Percentiles rank a stretch among this genome's conserved stretches.
These are phyloP conservation scores for Pseudomyrmex pallidus DNA, from an alignment of 1,140 invertebrate genomes.

Conservation along the genomic window DNA sequence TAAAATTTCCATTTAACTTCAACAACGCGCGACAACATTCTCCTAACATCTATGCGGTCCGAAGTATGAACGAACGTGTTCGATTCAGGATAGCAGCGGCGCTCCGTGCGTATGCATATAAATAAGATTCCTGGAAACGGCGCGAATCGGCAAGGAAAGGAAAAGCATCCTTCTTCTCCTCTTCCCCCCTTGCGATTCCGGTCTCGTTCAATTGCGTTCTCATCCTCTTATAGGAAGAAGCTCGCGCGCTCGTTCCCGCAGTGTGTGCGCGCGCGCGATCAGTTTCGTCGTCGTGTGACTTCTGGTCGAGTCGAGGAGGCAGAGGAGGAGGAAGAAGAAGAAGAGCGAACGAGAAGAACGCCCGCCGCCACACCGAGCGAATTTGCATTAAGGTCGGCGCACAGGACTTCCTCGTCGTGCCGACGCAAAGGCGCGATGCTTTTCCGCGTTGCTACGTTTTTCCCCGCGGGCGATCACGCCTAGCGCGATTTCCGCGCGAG, in stretches of 20 bases:
- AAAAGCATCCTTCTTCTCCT: not conserved
- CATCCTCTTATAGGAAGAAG: constrained; percentile 52
- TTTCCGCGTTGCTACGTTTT: constrained; percentile 74
- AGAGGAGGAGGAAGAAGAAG: not conserved
- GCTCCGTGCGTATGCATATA: constrained; percentile 37
- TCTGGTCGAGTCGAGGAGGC: constrained; percentile 11
- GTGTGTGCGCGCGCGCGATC: constrained; percentile 50
- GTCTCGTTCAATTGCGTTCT: constrained; percentile 68
- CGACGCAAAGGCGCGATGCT: constrained; percentile 34
- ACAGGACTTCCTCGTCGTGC: constrained; percentile 61
- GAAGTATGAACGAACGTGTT: constrained; percentile 25
- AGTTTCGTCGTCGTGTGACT: constrained; percentile 66
- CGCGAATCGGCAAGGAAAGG: constrained; percentile 18
- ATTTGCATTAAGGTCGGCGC: constrained; percentile 75
- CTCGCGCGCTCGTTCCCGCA: constrained; percentile 40
- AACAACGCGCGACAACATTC: not conserved
- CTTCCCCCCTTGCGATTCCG: constrained; percentile 44
- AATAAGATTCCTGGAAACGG: constrained; percentile 47
- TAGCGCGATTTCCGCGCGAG: constrained; percentile 66
- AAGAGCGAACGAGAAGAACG: constrained; percentile 15
- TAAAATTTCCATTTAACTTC: not conserved
- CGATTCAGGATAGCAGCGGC: constrained; percentile 1
- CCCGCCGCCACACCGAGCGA: constrained; percentile 50
- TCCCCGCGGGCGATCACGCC: constrained; percentile 74
- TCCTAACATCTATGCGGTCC: not conserved